These are phyloP conservation scores for Anguilla japonica DNA, from an alignment of 2,113 vertebrate species.

Conservation along the genomic window DNA sequence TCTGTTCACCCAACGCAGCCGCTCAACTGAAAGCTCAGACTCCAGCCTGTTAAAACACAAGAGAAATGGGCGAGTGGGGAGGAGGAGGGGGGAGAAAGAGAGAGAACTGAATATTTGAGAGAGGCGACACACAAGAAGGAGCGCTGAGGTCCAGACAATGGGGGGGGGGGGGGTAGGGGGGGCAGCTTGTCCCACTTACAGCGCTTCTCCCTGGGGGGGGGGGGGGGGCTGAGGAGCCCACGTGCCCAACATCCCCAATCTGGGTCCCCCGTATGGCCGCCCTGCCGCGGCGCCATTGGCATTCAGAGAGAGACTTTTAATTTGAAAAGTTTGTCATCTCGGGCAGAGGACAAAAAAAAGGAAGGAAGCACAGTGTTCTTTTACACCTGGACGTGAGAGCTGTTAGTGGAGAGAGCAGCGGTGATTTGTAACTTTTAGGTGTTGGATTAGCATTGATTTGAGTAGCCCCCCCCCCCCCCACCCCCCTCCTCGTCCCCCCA, in stretches of 20 bases:
- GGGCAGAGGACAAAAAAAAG: neutral
- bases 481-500: slow-evolving; percentile 24
- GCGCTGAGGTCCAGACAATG: neutral
- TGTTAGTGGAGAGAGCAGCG: neutral
- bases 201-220: neutral
- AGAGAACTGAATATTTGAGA: too few species aligned
- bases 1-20: too few species aligned
- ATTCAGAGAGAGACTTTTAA: neutral
- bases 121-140: neutral
- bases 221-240: neutral
- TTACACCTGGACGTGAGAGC: neutral
- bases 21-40: neutral
- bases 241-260: slow-evolving; percentile 16
- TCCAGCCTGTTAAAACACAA: neutral
- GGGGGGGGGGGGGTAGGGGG: neutral
- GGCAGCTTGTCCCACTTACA: neutral
- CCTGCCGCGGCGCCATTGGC: neutral
- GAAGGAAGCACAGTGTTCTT: neutral
- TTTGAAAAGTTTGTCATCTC: slow-evolving; percentile 5
- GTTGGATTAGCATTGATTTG: slow-evolving; percentile 48
- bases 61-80: neutral
- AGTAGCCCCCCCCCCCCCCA: slow-evolving; percentile 12
- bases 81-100: neutral
- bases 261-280: neutral
- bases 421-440: slow-evolving; percentile 40